phyloP scores from a whole-genome alignment of 1,140 invertebrate genomes.

The Caenorhabditis tropicalis region DNA sequence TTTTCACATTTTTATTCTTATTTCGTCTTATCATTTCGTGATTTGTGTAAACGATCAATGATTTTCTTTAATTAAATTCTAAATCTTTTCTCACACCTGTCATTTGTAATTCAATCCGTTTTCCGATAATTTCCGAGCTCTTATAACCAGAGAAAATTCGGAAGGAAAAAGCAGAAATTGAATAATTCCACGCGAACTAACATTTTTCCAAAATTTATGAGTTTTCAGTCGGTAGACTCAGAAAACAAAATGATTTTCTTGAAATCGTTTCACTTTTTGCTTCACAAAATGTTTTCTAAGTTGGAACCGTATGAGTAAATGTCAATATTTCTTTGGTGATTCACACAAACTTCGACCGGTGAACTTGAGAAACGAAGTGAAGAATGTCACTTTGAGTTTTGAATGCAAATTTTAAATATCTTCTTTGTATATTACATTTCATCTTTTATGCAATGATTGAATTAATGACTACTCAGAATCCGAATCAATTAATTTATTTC shows the following conservation, averaged over 20 bases:
- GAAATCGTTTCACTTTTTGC: not conserved
- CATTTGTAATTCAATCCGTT: not conserved
- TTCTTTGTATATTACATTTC: no score
- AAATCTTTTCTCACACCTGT: not conserved
- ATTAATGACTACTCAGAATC: no score
- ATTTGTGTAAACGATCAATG: not conserved
- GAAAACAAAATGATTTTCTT: not conserved
- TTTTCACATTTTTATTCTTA: not conserved
- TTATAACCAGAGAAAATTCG: not conserved
- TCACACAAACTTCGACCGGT: not conserved
- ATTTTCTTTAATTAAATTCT: not conserved
- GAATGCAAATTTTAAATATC: no score
- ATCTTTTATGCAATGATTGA: no score
- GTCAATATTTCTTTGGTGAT: slow-evolving; percentile 22
- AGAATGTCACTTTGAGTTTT: not conserved
- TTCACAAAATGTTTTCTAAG: not conserved
- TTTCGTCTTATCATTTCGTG: slow-evolving; percentile 24
- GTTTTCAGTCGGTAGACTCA: not conserved
- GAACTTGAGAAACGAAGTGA: not conserved
- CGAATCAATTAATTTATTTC: no score
- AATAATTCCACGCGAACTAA: not conserved
- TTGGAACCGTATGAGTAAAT: not conserved
- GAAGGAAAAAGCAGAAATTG: not conserved
- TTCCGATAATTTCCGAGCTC: not conserved
- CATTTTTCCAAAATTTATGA: not conserved